Evolutionary conservation across 2,888 invertebrate species (phyloP), one percentile per base, ranked within the genome.

Genomic region (Euproctis similis): DNA sequence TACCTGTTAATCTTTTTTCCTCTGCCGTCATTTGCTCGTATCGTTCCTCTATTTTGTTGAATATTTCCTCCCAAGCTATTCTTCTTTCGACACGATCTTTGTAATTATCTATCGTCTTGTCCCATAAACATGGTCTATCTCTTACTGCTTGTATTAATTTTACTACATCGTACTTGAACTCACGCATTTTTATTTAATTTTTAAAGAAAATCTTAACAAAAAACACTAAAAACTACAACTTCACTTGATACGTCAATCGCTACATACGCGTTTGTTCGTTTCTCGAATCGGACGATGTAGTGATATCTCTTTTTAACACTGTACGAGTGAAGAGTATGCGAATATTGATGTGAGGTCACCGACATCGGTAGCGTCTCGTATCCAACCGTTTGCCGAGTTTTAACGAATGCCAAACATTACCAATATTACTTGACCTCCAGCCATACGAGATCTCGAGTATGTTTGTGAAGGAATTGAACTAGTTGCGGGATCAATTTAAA

Each of bases 11-110:
- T 18, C 71, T 58, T 43, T 70, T 67, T 12, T 73, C 67, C 26
- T 71, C 71, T 3, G 54, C 39, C 33, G 67, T 46, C 73, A 78
- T 61, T n/a, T 53, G 42, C 5, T 75, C 70, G 45, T 72, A 84
- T 2, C 49, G 49, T 0, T 60, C 60, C 0, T 82, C 77, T 5
- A 84, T 45, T 18, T 53, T 46, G 8, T 41, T 46, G 35, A 73
- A 81, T 42, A 84, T 75, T 38, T 80, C 69, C 26, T 73, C 70
- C 84, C 84, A 84, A 45, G 82, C 75, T 8, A 38, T 33, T 19
- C 71, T 49, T 21, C 77, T 59, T 48, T 82, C 81, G 0, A 66
- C 42, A 1, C 75, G 66, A 44, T 81, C 81, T 46, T 80, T 84
- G 36, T 84, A 80, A 31, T 53, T 58, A 21, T 81, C 81, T 18